Evolutionary conservation across 1,140 invertebrate species (phyloP).

Genomic region (Drosophila ambigua): DNA sequence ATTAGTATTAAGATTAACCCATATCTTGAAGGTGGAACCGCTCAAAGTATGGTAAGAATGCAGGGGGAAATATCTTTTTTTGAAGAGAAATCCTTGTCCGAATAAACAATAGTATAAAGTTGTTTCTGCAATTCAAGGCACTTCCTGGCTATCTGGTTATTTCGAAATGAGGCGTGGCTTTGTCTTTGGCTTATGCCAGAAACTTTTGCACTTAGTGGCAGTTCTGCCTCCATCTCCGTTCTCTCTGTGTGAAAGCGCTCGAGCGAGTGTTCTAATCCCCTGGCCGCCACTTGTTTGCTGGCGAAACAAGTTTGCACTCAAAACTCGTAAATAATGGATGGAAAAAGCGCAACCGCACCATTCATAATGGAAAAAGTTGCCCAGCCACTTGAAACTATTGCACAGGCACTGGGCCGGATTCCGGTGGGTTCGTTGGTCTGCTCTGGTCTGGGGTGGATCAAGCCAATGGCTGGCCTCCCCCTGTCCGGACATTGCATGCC

Average conservation of each 20-base stretch:
- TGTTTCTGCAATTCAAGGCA: slow-evolving; percentile 3
- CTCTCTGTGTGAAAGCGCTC: slow-evolving; percentile 51
- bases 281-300: slow-evolving; percentile 76
- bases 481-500: slow-evolving; percentile 19
- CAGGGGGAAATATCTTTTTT: background rate
- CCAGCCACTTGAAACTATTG: slow-evolving; percentile 75
- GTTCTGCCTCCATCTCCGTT: slow-evolving; percentile 5
- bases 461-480: slow-evolving; percentile 5
- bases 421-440: background rate
- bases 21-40: too few species aligned
- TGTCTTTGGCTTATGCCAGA: slow-evolving; percentile 60
- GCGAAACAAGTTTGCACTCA: slow-evolving; percentile 78
- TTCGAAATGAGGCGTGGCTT: slow-evolving; percentile 53
- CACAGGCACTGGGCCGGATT: slow-evolving; percentile 59
- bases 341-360: slow-evolving; percentile 80
- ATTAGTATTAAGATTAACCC: too few species aligned
- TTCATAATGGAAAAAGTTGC: slow-evolving; percentile 82
- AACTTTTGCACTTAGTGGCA: slow-evolving; percentile 73
- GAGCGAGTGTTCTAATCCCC: slow-evolving; percentile 74
- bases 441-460: background rate
- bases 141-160: slow-evolving; percentile 8
- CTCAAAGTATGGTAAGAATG: background rate
- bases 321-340: slow-evolving; percentile 82
- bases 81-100: background rate
- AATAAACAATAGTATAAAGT: slow-evolving; percentile 3